These are phyloP conservation scores for Alosa alosa DNA, from an alignment of 2,113 vertebrate species.

Conservation along the genomic window DNA sequence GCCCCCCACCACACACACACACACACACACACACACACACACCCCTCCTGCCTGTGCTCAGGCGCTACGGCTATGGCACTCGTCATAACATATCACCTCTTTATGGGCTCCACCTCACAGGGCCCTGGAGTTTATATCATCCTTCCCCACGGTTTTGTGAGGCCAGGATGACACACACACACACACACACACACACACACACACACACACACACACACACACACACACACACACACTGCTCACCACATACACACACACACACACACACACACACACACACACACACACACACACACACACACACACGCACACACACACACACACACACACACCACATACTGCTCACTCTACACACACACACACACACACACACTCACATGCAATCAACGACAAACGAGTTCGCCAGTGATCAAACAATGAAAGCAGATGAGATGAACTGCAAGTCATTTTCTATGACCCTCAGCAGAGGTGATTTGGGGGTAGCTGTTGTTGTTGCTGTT, in stretches of 20 bases:
- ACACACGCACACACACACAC: background rate
- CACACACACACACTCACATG: background rate
- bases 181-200: background rate
- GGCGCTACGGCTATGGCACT: constrained; percentile 20
- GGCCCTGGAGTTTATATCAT: background rate
- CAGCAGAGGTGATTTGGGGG: background rate
- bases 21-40: background rate
- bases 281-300: background rate
- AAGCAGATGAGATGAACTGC: constrained; percentile 10
- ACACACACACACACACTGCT: background rate
- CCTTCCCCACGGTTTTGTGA: background rate
- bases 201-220: background rate
- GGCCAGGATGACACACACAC: background rate
- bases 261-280: background rate
- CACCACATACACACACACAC: background rate
- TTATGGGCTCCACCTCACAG: constrained; percentile 8
- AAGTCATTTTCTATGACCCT: constrained; percentile 2
- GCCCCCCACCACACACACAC: background rate
- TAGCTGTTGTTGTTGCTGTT: background rate
- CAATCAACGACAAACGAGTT: background rate
- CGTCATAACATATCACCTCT: constrained; percentile 29
- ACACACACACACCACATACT: background rate
- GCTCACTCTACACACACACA: background rate
- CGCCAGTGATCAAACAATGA: background rate
- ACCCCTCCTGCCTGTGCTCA: constrained; percentile 1